These are phyloP conservation scores for Prunella fulvescens DNA, from an alignment of 2,113 vertebrate genomes.

Conservation along the genomic window DNA sequence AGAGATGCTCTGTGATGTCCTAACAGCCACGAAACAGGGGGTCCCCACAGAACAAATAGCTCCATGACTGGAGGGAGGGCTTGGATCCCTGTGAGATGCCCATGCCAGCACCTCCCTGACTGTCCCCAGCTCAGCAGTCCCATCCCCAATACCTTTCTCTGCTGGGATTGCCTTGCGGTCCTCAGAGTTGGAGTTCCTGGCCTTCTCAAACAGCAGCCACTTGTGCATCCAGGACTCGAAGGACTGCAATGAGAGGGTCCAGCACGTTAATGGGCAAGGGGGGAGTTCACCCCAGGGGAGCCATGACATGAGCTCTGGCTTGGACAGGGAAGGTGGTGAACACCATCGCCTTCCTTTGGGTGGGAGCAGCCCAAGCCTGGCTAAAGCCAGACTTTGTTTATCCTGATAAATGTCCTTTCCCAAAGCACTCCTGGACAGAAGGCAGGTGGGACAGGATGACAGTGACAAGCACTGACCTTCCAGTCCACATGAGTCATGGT, in stretches of 20 bases:
- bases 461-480: constrained; percentile 70
- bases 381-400: not conserved
- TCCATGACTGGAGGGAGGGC: accelerated
- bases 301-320: not conserved
- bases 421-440: not conserved
- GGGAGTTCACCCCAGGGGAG: not conserved
- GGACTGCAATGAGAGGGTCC: constrained; percentile 57
- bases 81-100: not conserved
- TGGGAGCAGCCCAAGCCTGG: not conserved
- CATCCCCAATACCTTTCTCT: constrained; percentile 32
- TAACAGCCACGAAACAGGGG: not conserved
- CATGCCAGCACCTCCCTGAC: not conserved
- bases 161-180: not conserved
- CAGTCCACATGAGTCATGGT: constrained; percentile 64
- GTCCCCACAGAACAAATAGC: accelerated
- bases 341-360: not conserved
- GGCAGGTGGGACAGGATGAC: not conserved
- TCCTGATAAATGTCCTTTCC: not conserved
- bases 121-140: not conserved
- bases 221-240: constrained; percentile 86
- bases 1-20: not conserved
- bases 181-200: constrained; percentile 61
- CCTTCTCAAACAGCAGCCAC: constrained; percentile 87
- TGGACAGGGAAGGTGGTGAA: not conserved
- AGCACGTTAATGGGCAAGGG: accelerated